Percentiles rank a stretch among this genome's conserved stretches.
These are phyloP conservation scores for Trichomalopsis sarcophagae DNA, from an alignment of 1,140 invertebrate genomes.

Conservation along the genomic window DNA sequence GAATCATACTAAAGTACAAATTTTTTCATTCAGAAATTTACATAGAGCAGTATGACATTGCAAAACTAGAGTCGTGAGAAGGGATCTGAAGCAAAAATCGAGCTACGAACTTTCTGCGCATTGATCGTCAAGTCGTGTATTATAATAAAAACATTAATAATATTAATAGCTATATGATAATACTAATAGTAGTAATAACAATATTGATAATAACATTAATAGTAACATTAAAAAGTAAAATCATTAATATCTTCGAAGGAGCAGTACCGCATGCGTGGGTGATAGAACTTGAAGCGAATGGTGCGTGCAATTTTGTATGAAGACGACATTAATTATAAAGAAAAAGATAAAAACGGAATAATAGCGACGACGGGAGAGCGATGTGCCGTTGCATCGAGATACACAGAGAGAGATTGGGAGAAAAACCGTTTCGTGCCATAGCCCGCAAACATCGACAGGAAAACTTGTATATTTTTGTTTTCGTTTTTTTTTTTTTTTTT, in stretches of 20 bases:
- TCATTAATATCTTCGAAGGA: conserved; percentile 12
- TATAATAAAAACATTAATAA: conserved; percentile 36
- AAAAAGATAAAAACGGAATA: conserved; percentile 22
- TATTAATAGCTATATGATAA: conserved; percentile 31
- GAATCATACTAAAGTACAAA: conserved; percentile 49
- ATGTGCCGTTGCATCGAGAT: conserved; percentile 21
- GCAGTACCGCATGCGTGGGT: conserved; percentile 21
- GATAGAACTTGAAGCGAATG: conserved; percentile 10
- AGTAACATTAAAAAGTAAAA: conserved; percentile 37
- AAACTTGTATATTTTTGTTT: background rate
- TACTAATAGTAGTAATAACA: conserved; percentile 30
- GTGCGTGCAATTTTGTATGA: conserved; percentile 35
- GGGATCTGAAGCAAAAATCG: conserved; percentile 27
- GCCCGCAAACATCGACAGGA: background rate
- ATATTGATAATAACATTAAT: conserved; percentile 19
- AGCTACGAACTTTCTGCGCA: conserved; percentile 47
- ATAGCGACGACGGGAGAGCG: conserved; percentile 26
- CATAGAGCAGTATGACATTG: conserved; percentile 32
- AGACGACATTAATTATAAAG: conserved; percentile 15
- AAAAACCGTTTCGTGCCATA: conserved; percentile 44
- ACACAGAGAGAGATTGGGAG: background rate
- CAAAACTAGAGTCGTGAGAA: conserved; percentile 28
- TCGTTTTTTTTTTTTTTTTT: conserved; percentile 7
- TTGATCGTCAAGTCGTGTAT: conserved; percentile 49
- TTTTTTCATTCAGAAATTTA: conserved; percentile 47